These are phyloP conservation scores for Anoplopoma fimbria DNA, from an alignment of 2,113 vertebrate genomes.

Conservation along the genomic window DNA sequence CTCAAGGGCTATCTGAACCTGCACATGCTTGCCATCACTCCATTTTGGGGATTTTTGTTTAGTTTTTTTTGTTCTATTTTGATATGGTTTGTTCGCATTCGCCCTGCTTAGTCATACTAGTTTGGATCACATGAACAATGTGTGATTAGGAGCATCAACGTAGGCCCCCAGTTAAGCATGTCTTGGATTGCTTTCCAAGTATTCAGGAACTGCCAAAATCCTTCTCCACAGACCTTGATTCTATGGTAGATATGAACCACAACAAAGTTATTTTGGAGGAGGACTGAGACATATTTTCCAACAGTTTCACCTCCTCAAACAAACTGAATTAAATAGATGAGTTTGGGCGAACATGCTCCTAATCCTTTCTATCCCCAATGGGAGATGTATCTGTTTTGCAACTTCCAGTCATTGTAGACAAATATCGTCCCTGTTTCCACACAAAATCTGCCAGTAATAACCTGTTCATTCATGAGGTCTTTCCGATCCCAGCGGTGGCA, in stretches of 20 bases:
- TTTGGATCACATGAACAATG: constrained; percentile 16
- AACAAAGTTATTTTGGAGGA: constrained; percentile 3
- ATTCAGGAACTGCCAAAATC: background rate
- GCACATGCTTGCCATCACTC: constrained; percentile 17
- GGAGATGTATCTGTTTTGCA: constrained; percentile 4
- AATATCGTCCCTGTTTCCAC: background rate
- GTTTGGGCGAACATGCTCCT: background rate
- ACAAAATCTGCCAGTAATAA: background rate
- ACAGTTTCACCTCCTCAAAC: background rate
- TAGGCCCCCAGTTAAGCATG: background rate
- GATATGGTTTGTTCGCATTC: background rate
- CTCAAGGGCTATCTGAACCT: constrained; percentile 74
- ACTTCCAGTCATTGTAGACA: background rate
- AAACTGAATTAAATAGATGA: background rate
- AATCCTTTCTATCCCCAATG: constrained; percentile 5
- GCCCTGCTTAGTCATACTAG: background rate
- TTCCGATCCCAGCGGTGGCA: constrained; percentile 26
- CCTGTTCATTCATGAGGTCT: constrained; percentile 17
- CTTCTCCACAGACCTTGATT: background rate
- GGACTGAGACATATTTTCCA: background rate
- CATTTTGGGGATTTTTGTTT: background rate
- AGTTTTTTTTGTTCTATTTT: background rate
- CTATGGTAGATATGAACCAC: background rate
- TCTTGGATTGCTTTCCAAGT: background rate
- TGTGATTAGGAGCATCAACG: background rate